phyloP scores from a whole-genome alignment of 2,797 vertebrate genomes.

The Gadopsis marmoratus region DNA sequence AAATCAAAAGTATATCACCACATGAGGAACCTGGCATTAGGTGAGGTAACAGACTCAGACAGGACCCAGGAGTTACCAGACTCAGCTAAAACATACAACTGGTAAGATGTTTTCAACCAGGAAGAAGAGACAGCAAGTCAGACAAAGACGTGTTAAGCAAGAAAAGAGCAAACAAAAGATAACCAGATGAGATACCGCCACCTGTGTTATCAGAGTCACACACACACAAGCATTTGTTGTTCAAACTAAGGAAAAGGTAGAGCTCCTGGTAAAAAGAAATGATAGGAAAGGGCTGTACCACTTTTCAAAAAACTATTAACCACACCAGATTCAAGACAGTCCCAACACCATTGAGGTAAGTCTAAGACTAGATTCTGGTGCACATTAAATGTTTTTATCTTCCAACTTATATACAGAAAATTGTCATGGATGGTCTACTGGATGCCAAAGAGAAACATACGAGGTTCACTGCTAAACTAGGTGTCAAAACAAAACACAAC shows the following conservation, averaged over 20 bases:
- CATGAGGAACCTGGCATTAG: neutral
- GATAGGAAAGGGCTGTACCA: neutral
- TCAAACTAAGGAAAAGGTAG: neutral
- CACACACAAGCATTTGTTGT: neutral
- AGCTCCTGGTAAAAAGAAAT: neutral
- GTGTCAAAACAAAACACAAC: too few species aligned
- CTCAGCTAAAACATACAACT: neutral
- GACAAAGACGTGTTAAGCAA: neutral
- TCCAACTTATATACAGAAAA: neutral
- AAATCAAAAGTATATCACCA: neutral
- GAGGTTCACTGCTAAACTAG: neutral
- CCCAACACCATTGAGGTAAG: neutral
- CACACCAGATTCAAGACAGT: neutral
- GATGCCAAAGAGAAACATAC: neutral
- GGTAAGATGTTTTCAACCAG: neutral
- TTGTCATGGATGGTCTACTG: neutral
- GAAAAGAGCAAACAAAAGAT: neutral
- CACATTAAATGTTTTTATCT: conserved; percentile 1
- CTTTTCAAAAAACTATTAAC: neutral
- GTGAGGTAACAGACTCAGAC: neutral
- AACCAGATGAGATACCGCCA: neutral
- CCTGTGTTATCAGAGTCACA: neutral
- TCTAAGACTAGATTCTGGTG: neutral
- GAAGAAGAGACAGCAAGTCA: neutral
- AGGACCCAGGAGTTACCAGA: neutral